Evolutionary conservation across 2,113 vertebrate species (phyloP), one percentile per base, ranked within the genome.

Genomic region (Elephantulus edwardii): DNA sequence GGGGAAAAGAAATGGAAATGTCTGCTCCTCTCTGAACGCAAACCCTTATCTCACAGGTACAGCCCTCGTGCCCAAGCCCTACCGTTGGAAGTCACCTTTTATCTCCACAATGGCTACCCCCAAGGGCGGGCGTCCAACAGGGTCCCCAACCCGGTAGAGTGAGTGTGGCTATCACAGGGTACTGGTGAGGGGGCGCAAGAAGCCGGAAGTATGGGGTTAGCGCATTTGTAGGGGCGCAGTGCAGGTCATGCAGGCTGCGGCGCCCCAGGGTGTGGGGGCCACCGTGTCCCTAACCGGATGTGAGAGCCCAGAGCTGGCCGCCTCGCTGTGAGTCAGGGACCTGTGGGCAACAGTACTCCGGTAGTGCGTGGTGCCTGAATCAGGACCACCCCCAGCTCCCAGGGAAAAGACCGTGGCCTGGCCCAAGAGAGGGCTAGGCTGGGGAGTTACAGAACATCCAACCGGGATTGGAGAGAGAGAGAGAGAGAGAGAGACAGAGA

Each of bases 81-180:
- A 56, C 50, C 58, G 1, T 56, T 62, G 13, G n/a, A 62, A 14
- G 48, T 77, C 81, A 9, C 42, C 11, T 83, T 88, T 44, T 72
- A 74, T 78, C 91, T 22, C 77, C 33, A 19, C 30, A 5, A 0
- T 35, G 60, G 22, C 70, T 26, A 8, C 22, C n/a, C 44, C 40
- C 26, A 22, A 48, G 3, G n/a, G 40, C 60, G 19, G 74, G 35
- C 2, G 0, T 8, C 0, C 17, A 66, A 8, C 54, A 20, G 22
- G 22, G 33, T 44, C 42, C 16, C 16, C 62, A 58, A 11, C 1
- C 33, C 5, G 56, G n/a, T 0, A 5, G 26, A 13, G 35, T 42
- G 54, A 60, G 20, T 42, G 46, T 2, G 6, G 50, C 30, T 8
- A 11, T 44, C 35, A 40, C 48, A 8, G 8, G 13, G 20, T 5